A percentile compares a stretch with the other conserved stretches of the same genome.
Conservation (phyloP, 2,113 vertebrate species). For the Lanius ludovicianus region DNA sequence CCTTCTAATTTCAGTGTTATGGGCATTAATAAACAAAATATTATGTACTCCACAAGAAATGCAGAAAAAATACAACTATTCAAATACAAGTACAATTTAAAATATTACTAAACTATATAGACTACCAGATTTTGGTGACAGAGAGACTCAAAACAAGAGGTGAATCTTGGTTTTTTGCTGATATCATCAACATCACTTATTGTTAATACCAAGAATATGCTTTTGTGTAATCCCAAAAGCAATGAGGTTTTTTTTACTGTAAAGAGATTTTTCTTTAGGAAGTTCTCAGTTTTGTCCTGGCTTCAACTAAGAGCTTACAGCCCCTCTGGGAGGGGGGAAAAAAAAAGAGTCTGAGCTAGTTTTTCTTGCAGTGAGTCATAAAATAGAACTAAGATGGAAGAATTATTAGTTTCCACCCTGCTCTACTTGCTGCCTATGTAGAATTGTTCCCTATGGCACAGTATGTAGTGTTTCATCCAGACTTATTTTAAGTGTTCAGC, state of each 20-base stretch:
- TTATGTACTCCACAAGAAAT: not conserved
- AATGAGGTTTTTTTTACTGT: not conserved
- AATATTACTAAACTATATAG: not conserved
- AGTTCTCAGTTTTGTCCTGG: not conserved
- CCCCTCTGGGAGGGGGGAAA: rapidly evolving
- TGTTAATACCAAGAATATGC: not conserved
- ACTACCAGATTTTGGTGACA: not conserved
- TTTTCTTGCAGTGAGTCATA: not conserved
- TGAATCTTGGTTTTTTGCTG: not conserved
- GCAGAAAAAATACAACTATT: not conserved
- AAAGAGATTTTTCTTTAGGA: not conserved
- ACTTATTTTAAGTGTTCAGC: slow-evolving; percentile 26
- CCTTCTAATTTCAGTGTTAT: not conserved
- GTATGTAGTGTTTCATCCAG: not conserved
- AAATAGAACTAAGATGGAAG: slow-evolving; percentile 12
- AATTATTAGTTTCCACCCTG: slow-evolving; percentile 1
- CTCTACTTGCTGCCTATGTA: not conserved
- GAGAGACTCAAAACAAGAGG: not conserved
- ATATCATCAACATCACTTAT: not conserved
- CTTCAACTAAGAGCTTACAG: not conserved
- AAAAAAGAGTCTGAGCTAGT: not conserved
- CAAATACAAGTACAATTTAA: not conserved
- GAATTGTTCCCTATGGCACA: slow-evolving; percentile 29
- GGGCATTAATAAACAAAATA: not conserved
- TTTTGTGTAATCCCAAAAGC: not conserved